These are phyloP conservation scores for Arbacia lixula DNA, from an alignment of 53 echinoderm and acorn worm genomes.

Conservation along the genomic window DNA sequence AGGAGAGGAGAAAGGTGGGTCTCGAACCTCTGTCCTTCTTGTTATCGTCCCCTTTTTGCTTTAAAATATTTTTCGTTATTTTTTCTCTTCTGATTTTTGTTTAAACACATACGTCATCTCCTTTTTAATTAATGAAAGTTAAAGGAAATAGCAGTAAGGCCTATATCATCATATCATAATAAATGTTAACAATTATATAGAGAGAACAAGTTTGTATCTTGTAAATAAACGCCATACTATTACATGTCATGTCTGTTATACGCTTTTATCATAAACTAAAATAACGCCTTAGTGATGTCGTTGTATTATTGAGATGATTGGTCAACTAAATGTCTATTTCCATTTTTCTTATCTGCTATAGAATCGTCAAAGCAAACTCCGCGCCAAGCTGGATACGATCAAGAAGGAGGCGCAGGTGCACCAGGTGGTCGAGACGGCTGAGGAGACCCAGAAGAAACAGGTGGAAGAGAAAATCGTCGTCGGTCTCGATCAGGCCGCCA, in stretches of 20 bases:
- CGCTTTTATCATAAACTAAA: too few relatives aligned
- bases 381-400: constrained; percentile 80
- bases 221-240: too few relatives aligned
- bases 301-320: not conserved
- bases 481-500: constrained; percentile 67
- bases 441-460: constrained; percentile 72
- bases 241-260: too few relatives aligned
- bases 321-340: not conserved
- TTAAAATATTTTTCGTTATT: not conserved
- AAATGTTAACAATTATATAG: too few relatives aligned
- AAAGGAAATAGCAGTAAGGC: too few relatives aligned
- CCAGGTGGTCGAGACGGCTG: constrained; percentile 61
- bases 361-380: constrained; percentile 80
- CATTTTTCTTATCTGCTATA: constrained; percentile 59
- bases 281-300: too few relatives aligned
- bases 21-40: not conserved
- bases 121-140: too few relatives aligned
- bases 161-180: too few relatives aligned
- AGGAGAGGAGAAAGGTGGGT: constrained; percentile 87
- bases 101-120: not conserved
- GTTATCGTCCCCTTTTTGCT: too few relatives aligned
- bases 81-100: not conserved
- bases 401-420: constrained; percentile 88
- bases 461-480: constrained; percentile 59
- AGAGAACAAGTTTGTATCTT: too few relatives aligned